phyloP scores from a whole-genome alignment of 1,140 invertebrate species.

The Drosophila fuyamai region DNA sequence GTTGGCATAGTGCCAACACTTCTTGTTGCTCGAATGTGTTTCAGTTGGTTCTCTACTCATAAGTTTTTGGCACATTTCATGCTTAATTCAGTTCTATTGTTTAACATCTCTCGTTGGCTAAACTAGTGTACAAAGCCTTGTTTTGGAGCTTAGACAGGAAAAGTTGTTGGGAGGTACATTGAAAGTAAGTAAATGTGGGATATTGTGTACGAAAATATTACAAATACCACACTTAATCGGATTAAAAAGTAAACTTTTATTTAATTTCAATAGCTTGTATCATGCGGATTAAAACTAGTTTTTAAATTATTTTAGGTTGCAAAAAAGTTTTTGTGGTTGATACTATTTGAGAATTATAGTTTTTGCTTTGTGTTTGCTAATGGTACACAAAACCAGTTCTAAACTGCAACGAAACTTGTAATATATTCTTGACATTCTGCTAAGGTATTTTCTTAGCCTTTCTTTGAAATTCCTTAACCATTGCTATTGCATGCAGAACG shows the following conservation, averaged over 20 bases:
- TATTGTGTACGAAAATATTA: background rate
- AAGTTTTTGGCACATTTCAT: conserved; percentile 63
- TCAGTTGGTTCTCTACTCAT: conserved; percentile 15
- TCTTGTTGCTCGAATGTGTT: conserved; percentile 15
- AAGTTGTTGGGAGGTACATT: conserved; percentile 8
- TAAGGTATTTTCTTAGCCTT: background rate
- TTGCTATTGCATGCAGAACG: conserved; percentile 63
- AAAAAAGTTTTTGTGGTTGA: no score
- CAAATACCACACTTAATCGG: conserved; percentile 1
- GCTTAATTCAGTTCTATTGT: conserved; percentile 54
- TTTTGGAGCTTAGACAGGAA: conserved; percentile 17
- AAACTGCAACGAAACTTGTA: background rate
- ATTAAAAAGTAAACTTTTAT: background rate
- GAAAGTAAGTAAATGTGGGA: background rate
- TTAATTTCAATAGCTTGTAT: background rate
- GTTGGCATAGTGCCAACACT: conserved; percentile 60
- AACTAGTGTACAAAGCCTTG: conserved; percentile 22
- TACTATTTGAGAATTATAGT: background rate
- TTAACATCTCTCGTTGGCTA: conserved; percentile 38
- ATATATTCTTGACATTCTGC: background rate
- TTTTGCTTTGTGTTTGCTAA: conserved; percentile 8
- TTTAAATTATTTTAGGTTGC: no score
- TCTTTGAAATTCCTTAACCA: background rate
- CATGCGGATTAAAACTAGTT: background rate
- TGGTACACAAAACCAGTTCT: background rate